Conservation (phyloP, 2,113 vertebrate species). For the Syngnathus typhle region DNA sequence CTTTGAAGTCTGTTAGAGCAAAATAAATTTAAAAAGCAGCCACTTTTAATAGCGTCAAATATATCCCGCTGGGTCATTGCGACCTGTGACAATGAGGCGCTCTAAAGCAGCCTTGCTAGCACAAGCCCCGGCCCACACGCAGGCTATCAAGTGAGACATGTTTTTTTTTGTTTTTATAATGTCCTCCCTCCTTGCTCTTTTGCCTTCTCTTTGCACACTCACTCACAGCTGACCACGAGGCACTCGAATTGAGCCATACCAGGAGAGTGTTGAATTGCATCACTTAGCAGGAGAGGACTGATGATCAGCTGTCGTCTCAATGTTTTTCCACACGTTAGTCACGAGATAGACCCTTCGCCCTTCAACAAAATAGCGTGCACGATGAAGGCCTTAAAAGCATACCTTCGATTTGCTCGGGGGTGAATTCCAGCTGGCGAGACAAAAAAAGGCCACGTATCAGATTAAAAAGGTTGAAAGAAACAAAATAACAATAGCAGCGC, state of each 20-base stretch:
- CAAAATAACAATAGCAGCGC: neutral
- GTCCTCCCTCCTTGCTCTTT: neutral
- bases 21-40: neutral
- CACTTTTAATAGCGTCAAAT: neutral
- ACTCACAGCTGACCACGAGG: neutral
- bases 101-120: neutral
- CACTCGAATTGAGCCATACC: too few species aligned
- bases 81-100: neutral
- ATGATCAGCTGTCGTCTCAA: slow-evolving; percentile 31
- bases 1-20: slow-evolving; percentile 69
- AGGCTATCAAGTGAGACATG: neutral
- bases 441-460: slow-evolving; percentile 20
- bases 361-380: slow-evolving; percentile 42
- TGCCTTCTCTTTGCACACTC: neutral
- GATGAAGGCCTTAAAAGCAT: slow-evolving; percentile 34
- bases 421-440: slow-evolving; percentile 79
- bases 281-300: neutral
- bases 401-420: slow-evolving; percentile 82
- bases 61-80: too few species aligned
- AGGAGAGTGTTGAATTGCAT: too few species aligned
- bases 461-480: neutral
- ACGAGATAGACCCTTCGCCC: slow-evolving; percentile 12
- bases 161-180: neutral
- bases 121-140: neutral
- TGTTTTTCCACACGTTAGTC: slow-evolving; percentile 29